Evolutionary conservation across 2,888 invertebrate genomes (phyloP), one percentile per base, ranked within the genome.

Genomic region (Carcina quercana): DNA sequence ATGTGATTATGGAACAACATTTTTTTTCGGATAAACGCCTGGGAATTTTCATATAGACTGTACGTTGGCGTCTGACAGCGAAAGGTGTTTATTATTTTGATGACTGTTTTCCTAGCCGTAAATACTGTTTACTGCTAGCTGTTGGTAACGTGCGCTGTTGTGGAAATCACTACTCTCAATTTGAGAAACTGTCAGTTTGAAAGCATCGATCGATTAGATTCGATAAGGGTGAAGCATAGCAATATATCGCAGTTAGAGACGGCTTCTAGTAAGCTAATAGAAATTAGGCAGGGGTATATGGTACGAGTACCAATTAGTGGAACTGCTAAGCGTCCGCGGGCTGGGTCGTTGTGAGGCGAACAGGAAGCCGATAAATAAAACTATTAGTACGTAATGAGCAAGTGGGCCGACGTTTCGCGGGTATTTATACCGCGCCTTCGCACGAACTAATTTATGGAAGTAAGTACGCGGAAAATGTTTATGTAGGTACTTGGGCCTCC

Each of bases 401-500:
- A 64, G 59, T 63, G 69, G 61, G 52, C 60, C 62, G 64, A 56
- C 62, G 70, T 70, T 75, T 76, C 62, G 67, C 70, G 72, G 55
- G 69, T 80, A 80, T 80, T 82, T 75, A 80, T 79, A 79, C 69
- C 71, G 61, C 72, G 72, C 69, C 68, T 82, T 82, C 72, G 60
- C 79, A 61, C 62, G 73, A 83, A 79, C 74, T 78, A 79, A 82
- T 82, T 83, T 83, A 82, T 82, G 80, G 74, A 75, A 70, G 72
- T 73, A 78, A 79, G 80, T 83, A 80, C 82, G 71, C 74, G 72
- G 82, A 82, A 83, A 82, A 78, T 78, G 78, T 83, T 80, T 80
- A 82, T 79, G 73, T 75, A 68, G 57, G 60, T 60, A 62, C 59
- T 58, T 47, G 48, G 48, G 59, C 54, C 63, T 66, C 57, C 64